Conservation (phyloP, 1,140 invertebrate genomes). For the Ectropis grisescens region DNA sequence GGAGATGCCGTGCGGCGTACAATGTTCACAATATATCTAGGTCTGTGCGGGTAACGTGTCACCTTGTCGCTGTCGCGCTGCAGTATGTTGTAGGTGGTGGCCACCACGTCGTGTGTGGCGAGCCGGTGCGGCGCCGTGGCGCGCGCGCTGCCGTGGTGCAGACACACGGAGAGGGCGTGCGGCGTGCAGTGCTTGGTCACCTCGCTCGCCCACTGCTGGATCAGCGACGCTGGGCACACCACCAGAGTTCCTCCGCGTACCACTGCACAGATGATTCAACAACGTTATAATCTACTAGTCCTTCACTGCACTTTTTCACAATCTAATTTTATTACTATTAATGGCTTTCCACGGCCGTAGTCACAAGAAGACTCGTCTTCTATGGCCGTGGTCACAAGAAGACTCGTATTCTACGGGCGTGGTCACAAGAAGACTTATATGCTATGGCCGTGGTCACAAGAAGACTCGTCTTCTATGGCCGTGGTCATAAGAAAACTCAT, state of each 20-base stretch:
- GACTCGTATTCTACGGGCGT: too few species aligned
- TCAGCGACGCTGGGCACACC: conserved; percentile 88
- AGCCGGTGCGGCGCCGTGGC: conserved; percentile 74
- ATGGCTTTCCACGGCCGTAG: too few species aligned
- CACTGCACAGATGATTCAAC: conserved; percentile 35
- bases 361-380: too few species aligned
- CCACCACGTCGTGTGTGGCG: conserved; percentile 76
- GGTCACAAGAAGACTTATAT: too few species aligned
- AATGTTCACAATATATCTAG: too few species aligned
- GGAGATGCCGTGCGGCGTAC: too few species aligned
- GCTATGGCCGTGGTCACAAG: too few species aligned
- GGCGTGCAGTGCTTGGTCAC: conserved; percentile 75
- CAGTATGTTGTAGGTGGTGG: conserved; percentile 84
- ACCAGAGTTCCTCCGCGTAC: conserved; percentile 83
- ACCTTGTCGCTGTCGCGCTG: conserved; percentile 67
- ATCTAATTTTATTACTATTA: too few species aligned
- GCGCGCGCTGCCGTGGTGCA: conserved; percentile 88
- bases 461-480: too few species aligned
- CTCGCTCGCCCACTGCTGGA: conserved; percentile 91
- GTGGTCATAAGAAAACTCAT: too few species aligned
- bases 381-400: too few species aligned
- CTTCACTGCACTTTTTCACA: not conserved
- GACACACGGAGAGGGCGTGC: conserved; percentile 73
- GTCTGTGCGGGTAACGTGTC: too few species aligned
- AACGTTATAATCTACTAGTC: not conserved